Evolutionary conservation across 2,113 vertebrate species (phyloP).

Genomic region (Bungarus multicinctus): DNA sequence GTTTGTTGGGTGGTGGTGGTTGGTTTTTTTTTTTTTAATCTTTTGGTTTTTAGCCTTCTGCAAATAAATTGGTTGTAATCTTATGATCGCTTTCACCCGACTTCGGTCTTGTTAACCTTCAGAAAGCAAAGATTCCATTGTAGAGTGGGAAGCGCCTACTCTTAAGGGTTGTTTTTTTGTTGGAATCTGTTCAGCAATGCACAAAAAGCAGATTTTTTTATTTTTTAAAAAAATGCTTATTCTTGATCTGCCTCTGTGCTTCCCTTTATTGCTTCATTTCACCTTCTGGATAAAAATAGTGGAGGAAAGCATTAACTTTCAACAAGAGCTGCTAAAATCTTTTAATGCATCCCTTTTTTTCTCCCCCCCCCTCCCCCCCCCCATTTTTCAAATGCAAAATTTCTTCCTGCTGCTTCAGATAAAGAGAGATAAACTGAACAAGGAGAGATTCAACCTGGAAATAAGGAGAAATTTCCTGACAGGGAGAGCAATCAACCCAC

Average conservation of each 20-base stretch:
- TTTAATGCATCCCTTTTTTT: neutral
- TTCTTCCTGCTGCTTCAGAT: neutral
- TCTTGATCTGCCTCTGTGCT: neutral
- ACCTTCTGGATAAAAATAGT: neutral
- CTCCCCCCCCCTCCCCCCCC: too few relatives aligned
- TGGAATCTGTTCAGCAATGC: neutral
- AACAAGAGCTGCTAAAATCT: neutral
- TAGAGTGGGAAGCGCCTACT: neutral
- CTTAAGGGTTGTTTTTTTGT: neutral
- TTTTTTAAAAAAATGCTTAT: neutral
- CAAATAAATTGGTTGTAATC: neutral
- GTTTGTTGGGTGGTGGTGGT: too few relatives aligned
- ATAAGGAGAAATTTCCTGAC: too few relatives aligned
- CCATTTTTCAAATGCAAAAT: neutral
- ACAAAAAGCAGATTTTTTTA: neutral
- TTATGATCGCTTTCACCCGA: neutral
- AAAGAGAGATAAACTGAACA: neutral
- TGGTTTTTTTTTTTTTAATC: neutral
- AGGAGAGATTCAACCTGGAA: too few relatives aligned
- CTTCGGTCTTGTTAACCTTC: neutral
- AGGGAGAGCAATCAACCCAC: too few relatives aligned
- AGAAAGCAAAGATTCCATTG: neutral
- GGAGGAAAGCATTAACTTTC: neutral
- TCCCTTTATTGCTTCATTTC: neutral
- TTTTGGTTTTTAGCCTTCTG: neutral